A percentile compares a stretch with the other conserved stretches of the same genome.
Evolutionary conservation across 2,888 invertebrate species (phyloP).

Genomic region (Nebria brevicollis): DNA sequence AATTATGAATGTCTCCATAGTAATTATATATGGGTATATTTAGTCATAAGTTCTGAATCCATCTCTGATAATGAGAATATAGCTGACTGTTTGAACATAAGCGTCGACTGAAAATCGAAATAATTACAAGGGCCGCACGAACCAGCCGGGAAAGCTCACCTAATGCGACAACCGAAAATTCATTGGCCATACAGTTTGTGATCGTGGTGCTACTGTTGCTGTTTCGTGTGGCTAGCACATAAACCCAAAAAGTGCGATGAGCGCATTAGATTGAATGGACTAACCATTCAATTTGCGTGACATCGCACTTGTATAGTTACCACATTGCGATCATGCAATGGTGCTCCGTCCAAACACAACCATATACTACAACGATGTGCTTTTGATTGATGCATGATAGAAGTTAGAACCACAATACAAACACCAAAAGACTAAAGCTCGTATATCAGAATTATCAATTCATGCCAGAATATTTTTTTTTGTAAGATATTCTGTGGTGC

Average conservation of each 20-base stretch:
- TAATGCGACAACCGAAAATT: background rate
- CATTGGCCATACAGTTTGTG: background rate
- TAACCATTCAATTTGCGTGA: conserved; percentile 6
- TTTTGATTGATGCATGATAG: background rate
- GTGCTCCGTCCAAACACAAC: background rate
- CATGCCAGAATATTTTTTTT: no score
- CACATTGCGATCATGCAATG: background rate
- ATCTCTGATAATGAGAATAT: background rate
- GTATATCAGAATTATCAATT: no score
- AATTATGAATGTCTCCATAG: no score
- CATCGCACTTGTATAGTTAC: background rate
- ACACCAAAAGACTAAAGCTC: background rate
- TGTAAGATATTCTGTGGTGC: no score
- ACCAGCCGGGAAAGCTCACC: background rate
- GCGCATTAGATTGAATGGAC: conserved; percentile 9
- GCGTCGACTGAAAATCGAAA: background rate
- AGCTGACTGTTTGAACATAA: background rate
- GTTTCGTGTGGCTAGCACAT: background rate
- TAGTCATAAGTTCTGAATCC: background rate
- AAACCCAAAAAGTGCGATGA: background rate
- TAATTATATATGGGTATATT: no score
- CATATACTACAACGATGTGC: background rate
- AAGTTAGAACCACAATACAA: background rate
- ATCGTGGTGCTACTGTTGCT: background rate
- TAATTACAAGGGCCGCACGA: conserved; percentile 14